phyloP scores from a whole-genome alignment of 2,888 invertebrate genomes.

The Adela reaumurella region DNA sequence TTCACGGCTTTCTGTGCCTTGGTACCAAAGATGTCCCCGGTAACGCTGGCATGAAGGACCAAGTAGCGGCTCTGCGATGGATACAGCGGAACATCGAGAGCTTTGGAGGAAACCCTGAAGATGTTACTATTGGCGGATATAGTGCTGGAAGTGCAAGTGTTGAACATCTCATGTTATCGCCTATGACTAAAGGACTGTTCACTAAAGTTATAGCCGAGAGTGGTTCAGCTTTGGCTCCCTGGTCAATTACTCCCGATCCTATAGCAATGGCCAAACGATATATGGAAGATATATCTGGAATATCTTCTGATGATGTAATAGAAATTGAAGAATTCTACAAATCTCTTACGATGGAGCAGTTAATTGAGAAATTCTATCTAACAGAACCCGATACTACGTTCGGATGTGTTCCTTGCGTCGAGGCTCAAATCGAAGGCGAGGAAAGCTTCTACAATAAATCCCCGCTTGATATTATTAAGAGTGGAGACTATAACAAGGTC shows the following conservation, averaged over 20 bases:
- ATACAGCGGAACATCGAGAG: conserved; percentile 5
- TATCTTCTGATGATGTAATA: not conserved
- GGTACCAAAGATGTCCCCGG: too few relatives aligned
- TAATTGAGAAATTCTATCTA: not conserved
- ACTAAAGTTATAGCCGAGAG: too few relatives aligned
- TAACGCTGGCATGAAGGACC: conserved; percentile 16
- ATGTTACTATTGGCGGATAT: too few relatives aligned
- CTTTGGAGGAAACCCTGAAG: too few relatives aligned
- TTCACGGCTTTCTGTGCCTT: conserved; percentile 6
- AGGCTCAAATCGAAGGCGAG: conserved; percentile 9
- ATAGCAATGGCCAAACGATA: conserved; percentile 2
- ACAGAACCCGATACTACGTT: not conserved
- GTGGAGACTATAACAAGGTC: too few relatives aligned
- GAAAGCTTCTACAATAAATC: too few relatives aligned
- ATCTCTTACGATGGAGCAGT: not conserved
- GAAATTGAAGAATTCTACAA: conserved; percentile 4
- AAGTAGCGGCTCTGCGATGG: conserved; percentile 7
- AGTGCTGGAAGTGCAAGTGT: too few relatives aligned
- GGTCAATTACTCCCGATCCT: conserved; percentile 2
- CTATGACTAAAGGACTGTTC: conserved; percentile 3
- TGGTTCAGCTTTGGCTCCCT: conserved; percentile 1
- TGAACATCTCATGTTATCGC: too few relatives aligned
- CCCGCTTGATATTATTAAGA: not conserved
- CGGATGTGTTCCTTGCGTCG: conserved; percentile 19
- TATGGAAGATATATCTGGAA: not conserved